Conservation (phyloP, 1,140 invertebrate genomes). For the Popillia japonica region DNA sequence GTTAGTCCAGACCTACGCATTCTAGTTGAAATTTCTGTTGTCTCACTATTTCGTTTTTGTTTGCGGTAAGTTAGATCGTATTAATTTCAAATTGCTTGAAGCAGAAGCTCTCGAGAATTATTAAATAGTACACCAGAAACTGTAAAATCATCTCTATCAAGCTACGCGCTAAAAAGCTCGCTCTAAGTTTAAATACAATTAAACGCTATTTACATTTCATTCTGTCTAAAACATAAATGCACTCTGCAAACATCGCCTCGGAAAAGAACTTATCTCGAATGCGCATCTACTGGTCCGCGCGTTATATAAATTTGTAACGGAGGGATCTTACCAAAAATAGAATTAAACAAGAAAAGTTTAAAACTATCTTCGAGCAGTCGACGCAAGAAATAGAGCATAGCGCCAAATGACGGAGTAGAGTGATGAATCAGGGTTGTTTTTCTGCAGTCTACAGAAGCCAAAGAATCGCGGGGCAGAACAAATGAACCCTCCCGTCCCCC, state of each 20-base stretch:
- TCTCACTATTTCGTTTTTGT: too few species aligned
- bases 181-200: not conserved
- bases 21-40: too few species aligned
- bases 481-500: conserved; percentile 27
- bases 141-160: too few species aligned
- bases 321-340: conserved; percentile 9
- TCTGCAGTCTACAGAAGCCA: conserved; percentile 20
- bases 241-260: not conserved
- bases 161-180: too few species aligned
- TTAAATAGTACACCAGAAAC: too few species aligned
- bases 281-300: not conserved
- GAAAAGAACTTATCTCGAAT: conserved; percentile 20
- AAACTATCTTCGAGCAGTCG: conserved; percentile 15
- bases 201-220: not conserved
- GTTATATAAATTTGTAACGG: conserved; percentile 13
- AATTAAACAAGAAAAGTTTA: conserved; percentile 29
- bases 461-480: conserved; percentile 28
- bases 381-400: conserved; percentile 25
- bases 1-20: too few species aligned
- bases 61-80: too few species aligned
- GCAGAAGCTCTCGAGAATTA: too few species aligned
- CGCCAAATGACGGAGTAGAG: conserved; percentile 24
- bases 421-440: conserved; percentile 33
- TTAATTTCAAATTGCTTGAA: too few species aligned
- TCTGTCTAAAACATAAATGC: not conserved